Evolutionary conservation across 35 echinoderm and acorn worm genomes (phyloP).

Genomic region (Nesometra sesokonis): DNA sequence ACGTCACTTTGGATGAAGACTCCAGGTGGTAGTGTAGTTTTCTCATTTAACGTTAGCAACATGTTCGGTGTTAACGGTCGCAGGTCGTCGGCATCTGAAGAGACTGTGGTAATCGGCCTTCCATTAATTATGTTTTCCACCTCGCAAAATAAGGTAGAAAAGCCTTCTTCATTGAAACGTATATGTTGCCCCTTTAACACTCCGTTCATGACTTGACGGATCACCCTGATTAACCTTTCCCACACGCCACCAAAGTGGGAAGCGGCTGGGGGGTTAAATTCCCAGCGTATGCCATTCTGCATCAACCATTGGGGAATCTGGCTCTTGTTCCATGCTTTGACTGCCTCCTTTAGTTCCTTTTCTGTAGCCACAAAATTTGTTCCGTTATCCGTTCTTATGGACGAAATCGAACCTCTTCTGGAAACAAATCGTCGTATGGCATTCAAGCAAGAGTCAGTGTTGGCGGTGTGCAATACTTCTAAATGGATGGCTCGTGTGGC

Average conservation of each 20-base stretch:
- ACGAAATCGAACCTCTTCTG: slow-evolving; percentile 6
- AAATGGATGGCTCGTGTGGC: slow-evolving; percentile 37
- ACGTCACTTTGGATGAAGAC: not conserved
- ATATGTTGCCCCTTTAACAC: slow-evolving; percentile 3
- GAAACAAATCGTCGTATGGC: slow-evolving; percentile 34
- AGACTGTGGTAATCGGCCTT: slow-evolving; percentile 37
- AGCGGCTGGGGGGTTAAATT: slow-evolving; percentile 46
- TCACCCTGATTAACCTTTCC: slow-evolving; percentile 47
- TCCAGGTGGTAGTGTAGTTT: not conserved
- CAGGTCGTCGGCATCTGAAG: slow-evolving; percentile 28
- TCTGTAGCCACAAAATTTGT: slow-evolving; percentile 38
- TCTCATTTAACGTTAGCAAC: not conserved
- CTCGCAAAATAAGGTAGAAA: not conserved
- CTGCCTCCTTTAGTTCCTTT: not conserved
- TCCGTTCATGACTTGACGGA: slow-evolving; percentile 36
- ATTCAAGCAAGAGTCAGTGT: slow-evolving; percentile 44
- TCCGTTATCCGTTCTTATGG: slow-evolving; percentile 33
- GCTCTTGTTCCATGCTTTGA: slow-evolving; percentile 19
- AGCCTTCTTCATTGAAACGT: not conserved
- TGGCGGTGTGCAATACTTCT: slow-evolving; percentile 16
- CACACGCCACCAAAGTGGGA: slow-evolving; percentile 43
- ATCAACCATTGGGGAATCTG: not conserved
- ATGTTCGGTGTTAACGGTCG: not conserved
- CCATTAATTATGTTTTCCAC: not conserved
- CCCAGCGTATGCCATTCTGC: slow-evolving; percentile 20